phyloP scores from a whole-genome alignment of 35 echinoderm and acorn worm species.

The Heliocidaris tuberculata region DNA sequence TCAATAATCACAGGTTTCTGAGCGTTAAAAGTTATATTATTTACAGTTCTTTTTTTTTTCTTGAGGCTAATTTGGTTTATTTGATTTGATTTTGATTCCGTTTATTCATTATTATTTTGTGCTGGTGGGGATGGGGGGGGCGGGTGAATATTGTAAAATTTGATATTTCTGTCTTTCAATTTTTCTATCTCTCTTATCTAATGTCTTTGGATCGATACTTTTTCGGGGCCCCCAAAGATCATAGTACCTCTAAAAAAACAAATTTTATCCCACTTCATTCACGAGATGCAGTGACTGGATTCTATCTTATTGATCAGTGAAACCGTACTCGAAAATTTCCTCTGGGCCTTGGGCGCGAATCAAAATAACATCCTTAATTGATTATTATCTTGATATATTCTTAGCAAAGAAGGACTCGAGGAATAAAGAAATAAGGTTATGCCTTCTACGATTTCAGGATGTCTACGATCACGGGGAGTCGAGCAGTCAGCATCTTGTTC shows the following conservation, averaged over 20 bases:
- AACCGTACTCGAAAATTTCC: neutral
- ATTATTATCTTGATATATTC: neutral
- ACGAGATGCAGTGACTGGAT: neutral
- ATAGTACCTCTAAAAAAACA: neutral
- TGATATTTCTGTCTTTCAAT: too few species aligned
- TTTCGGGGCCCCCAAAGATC: too few species aligned
- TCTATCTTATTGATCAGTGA: neutral
- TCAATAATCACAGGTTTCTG: too few species aligned
- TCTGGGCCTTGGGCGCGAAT: neutral
- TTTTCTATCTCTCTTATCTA: too few species aligned
- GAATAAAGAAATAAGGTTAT: neutral
- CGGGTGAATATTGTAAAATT: too few species aligned
- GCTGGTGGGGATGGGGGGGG: too few species aligned
- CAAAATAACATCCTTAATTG: neutral
- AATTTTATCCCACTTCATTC: neutral
- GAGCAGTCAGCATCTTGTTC: neutral
- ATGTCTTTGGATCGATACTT: too few species aligned
- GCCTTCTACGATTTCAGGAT: slow-evolving; percentile 1
- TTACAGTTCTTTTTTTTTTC: too few species aligned
- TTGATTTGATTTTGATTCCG: too few species aligned
- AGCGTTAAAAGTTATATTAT: too few species aligned
- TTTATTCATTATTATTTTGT: too few species aligned
- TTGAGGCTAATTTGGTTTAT: too few species aligned
- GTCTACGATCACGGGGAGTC: neutral
- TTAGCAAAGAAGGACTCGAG: neutral